Conservation (phyloP, 2,113 vertebrate genomes). For the Loxodonta africana region DNA sequence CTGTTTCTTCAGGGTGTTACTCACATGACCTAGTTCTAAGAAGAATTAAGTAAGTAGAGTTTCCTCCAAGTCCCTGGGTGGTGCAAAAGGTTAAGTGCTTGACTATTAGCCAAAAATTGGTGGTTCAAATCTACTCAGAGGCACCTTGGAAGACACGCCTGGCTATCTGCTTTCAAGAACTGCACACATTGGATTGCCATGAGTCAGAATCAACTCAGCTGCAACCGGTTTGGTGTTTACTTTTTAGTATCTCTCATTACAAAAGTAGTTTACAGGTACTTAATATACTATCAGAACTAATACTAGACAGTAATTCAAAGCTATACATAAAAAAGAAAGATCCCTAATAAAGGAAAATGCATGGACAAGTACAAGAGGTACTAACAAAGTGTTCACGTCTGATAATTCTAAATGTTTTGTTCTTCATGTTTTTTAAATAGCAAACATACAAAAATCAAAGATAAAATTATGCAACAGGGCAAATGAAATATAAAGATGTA, state of each 20-base stretch:
- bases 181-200: neutral
- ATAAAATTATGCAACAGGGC: too few species aligned
- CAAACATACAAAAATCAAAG: too few species aligned
- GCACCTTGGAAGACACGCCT: neutral
- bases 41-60: neutral
- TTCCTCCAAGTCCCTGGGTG: neutral
- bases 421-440: too few species aligned
- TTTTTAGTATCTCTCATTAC: neutral
- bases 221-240: neutral
- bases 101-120: neutral
- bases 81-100: neutral
- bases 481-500: too few species aligned
- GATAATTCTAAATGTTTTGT: too few species aligned
- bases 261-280: neutral
- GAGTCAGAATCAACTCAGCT: neutral
- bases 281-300: conserved; percentile 10
- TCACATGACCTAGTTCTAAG: neutral
- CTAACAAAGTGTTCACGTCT: too few species aligned
- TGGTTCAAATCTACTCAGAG: neutral
- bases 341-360: too few species aligned
- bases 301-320: too few species aligned
- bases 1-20: neutral
- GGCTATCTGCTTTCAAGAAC: neutral
- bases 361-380: too few species aligned
- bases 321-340: too few species aligned